These are phyloP conservation scores for Leptothorax acervorum DNA, from an alignment of 2,888 invertebrate species.

Conservation along the genomic window DNA sequence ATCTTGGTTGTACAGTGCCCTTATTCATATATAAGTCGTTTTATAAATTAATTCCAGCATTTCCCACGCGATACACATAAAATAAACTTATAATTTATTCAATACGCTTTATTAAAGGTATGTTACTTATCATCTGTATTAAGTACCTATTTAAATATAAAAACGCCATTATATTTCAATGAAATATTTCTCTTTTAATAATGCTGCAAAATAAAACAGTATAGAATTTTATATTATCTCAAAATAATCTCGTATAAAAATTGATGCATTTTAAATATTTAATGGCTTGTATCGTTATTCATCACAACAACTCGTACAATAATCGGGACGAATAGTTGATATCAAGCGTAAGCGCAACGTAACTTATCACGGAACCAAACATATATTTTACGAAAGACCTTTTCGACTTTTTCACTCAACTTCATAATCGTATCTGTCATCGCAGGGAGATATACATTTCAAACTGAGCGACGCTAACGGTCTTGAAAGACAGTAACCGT, in stretches of 20 bases:
- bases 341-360: background rate
- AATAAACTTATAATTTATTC: background rate
- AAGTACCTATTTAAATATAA: background rate
- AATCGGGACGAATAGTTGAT: background rate
- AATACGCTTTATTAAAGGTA: background rate
- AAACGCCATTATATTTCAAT: background rate
- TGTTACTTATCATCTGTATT: background rate
- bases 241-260: background rate
- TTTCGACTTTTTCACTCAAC: background rate
- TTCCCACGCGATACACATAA: background rate
- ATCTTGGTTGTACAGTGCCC: slow-evolving; percentile 2
- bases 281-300: background rate
- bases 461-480: background rate
- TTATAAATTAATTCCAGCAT: background rate
- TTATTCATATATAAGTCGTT: background rate
- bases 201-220: background rate
- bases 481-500: slow-evolving; percentile 16
- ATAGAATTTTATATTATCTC: background rate
- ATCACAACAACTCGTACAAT: background rate
- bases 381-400: background rate
- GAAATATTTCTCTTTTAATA: background rate
- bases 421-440: background rate
- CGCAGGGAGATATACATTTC: background rate
- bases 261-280: background rate
- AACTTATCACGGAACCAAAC: background rate